Conservation (phyloP, 2,888 invertebrate species). For the Chloromyia formosa region DNA sequence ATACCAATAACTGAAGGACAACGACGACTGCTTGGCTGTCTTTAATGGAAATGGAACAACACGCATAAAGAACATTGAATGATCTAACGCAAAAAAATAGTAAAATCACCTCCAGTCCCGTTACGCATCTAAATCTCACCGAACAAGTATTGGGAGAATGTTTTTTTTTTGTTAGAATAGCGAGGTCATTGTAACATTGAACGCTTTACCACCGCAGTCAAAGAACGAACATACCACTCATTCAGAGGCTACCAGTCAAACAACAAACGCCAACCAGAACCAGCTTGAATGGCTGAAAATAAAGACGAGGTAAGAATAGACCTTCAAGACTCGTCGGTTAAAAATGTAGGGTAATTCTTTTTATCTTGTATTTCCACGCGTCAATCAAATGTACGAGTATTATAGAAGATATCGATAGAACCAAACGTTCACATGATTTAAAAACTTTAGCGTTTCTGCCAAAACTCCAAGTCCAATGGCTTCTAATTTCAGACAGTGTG, state of each 20-base stretch:
- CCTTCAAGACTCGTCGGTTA: background rate
- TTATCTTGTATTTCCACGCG: background rate
- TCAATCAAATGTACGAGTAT: no score
- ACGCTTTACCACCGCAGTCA: background rate
- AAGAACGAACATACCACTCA: slow-evolving; percentile 1
- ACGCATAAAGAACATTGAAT: background rate
- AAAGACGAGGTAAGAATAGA: background rate
- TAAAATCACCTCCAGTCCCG: background rate
- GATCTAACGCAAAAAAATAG: background rate
- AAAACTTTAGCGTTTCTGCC: no score
- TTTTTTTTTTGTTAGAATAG: slow-evolving; percentile 8
- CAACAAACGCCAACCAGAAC: background rate
- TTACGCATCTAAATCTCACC: background rate
- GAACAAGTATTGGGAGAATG: slow-evolving; percentile 2
- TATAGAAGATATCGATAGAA: no score
- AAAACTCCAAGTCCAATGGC: no score
- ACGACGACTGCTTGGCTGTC: no score
- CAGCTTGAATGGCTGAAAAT: background rate
- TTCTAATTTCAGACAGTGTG: background rate
- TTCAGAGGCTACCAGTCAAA: background rate
- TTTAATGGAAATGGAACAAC: background rate
- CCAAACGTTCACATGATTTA: no score
- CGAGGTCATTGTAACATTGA: slow-evolving; percentile 39
- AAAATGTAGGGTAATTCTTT: background rate
- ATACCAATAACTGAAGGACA: background rate